These are phyloP conservation scores for Tenthredo distinguenda DNA, from an alignment of 2,888 invertebrate species.

Conservation along the genomic window DNA sequence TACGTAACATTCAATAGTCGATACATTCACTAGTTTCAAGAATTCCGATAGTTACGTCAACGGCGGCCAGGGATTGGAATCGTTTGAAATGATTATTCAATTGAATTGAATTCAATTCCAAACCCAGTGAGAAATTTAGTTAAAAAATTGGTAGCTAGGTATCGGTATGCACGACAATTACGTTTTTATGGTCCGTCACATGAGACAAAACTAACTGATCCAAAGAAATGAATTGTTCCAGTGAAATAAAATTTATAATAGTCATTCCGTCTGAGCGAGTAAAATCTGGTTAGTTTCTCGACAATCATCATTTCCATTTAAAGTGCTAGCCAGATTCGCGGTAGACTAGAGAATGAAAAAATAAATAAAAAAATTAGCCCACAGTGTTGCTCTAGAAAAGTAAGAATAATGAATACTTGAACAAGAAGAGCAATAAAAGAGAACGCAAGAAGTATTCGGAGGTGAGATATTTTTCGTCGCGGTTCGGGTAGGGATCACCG, in stretches of 20 bases:
- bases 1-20: conserved; percentile 48
- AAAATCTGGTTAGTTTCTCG: conserved; percentile 19
- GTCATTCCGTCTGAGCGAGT: background rate
- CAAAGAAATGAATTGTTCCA: background rate
- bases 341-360: background rate
- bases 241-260: background rate
- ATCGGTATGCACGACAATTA: conserved; percentile 4
- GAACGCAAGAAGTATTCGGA: conserved; percentile 1
- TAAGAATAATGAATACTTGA: conserved; percentile 36
- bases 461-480: conserved; percentile 1
- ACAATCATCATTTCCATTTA: conserved; percentile 19
- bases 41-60: conserved; percentile 38
- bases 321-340: conserved; percentile 6
- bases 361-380: background rate
- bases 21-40: conserved; percentile 47
- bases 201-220: background rate
- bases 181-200: background rate
- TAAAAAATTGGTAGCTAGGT: background rate
- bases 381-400: background rate
- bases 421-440: conserved; percentile 12
- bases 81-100: conserved; percentile 21
- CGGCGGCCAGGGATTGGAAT: background rate
- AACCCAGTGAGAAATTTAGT: background rate
- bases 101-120: background rate
- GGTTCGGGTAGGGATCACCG: background rate